Conservation (phyloP, 2,888 invertebrate genomes). For the Lydus trimaculatus region DNA sequence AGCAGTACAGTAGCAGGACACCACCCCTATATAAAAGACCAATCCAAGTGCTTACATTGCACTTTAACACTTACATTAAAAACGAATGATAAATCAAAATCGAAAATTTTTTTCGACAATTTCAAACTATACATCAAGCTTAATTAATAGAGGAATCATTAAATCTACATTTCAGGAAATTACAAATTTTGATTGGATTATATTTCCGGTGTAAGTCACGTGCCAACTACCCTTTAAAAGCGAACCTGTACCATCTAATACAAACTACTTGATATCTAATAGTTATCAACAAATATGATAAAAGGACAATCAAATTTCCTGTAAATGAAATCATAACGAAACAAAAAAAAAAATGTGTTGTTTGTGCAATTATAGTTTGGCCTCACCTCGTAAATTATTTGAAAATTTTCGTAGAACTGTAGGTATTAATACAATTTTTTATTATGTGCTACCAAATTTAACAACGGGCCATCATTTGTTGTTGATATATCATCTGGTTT, state of each 20-base stretch:
- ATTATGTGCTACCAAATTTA: background rate
- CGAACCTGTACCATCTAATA: background rate
- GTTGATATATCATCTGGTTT: constrained; percentile 11
- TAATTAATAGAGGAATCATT: background rate
- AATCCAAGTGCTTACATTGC: constrained; percentile 27
- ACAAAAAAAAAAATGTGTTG: background rate
- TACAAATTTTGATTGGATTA: constrained; percentile 19
- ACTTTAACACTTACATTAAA: constrained; percentile 13
- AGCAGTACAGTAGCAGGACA: constrained; percentile 13
- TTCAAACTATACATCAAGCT: background rate
- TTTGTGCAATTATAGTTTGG: background rate
- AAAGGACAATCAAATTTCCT: background rate
- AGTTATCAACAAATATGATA: background rate
- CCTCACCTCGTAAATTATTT: background rate
- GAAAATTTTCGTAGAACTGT: background rate
- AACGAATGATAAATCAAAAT: background rate
- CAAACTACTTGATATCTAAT: background rate
- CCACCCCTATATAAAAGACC: background rate
- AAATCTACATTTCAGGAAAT: background rate
- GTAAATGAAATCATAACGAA: background rate
- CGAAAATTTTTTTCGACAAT: background rate
- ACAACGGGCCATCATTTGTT: constrained; percentile 9
- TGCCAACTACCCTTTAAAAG: constrained; percentile 26
- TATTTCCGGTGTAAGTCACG: constrained; percentile 36
- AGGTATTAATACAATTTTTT: background rate